Percentiles rank a stretch among this genome's conserved stretches.
phyloP scores from a whole-genome alignment of 2,888 invertebrate species.

The Eueremaeus valkanovi region DNA sequence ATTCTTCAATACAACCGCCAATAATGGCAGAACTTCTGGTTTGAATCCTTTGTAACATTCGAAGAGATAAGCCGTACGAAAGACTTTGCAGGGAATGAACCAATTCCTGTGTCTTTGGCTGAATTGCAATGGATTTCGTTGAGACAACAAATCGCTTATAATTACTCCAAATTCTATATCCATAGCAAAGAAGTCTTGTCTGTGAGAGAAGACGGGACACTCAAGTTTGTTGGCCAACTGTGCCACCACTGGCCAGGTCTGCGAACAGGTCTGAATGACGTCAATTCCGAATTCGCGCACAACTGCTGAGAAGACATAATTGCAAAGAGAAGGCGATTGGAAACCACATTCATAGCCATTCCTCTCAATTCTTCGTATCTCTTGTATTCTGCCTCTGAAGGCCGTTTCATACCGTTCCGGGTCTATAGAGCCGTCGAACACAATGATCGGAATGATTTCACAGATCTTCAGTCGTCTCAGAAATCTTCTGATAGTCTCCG shows the following conservation, averaged over 20 bases:
- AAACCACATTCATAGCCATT: neutral
- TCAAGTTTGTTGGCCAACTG: neutral
- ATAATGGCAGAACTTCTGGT: neutral
- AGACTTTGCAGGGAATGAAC: neutral
- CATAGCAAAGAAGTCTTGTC: neutral
- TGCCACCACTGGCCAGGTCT: neutral
- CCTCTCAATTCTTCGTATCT: neutral
- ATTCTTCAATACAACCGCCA: neutral
- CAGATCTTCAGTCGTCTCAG: neutral
- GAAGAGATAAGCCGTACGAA: neutral
- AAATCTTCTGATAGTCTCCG: neutral
- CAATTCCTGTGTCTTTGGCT: neutral
- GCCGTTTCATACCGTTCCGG: neutral
- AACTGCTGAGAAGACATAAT: neutral
- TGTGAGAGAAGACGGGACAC: neutral
- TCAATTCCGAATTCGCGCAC: neutral
- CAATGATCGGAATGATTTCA: neutral
- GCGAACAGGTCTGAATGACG: neutral
- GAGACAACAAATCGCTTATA: neutral
- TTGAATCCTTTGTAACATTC: neutral
- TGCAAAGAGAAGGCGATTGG: slow-evolving; percentile 3
- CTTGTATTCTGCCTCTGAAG: neutral
- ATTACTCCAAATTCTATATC: neutral
- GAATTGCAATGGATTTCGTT: neutral
- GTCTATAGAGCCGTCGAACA: neutral